Percentiles rank a stretch among this genome's conserved stretches.
These are phyloP conservation scores for Drosophila suboccidentalis DNA, from an alignment of 2,888 invertebrate species.

Conservation along the genomic window DNA sequence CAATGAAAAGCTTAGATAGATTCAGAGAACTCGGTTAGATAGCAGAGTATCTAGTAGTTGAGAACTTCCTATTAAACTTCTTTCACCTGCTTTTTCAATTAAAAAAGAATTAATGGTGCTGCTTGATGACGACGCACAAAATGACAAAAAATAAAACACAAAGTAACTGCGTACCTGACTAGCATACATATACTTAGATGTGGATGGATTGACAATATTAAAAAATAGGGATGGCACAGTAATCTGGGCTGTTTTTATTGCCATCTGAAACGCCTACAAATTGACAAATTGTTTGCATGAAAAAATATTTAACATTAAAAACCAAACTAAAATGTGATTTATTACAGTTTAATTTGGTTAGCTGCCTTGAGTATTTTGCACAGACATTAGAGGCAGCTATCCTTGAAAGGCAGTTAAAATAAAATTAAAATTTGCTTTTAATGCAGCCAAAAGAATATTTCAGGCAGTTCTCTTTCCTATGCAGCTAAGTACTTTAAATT, in stretches of 20 bases:
- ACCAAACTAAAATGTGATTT: neutral
- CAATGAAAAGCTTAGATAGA: neutral
- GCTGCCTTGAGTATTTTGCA: no score
- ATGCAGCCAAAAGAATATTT: no score
- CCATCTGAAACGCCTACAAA: neutral
- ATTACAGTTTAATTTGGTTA: neutral
- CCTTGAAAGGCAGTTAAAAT: no score
- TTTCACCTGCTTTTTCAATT: slow-evolving; percentile 4
- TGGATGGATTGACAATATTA: neutral
- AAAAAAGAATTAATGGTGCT: slow-evolving; percentile 13
- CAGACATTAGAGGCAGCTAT: no score
- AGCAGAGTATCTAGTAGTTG: neutral
- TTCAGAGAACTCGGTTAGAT: neutral
- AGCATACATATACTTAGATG: slow-evolving; percentile 1
- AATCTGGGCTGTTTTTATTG: neutral
- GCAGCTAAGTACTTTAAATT: no score
- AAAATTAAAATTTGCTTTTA: no score
- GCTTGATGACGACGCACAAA: slow-evolving; percentile 7
- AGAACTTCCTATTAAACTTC: neutral
- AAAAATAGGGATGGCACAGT: neutral
- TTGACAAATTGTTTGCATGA: neutral
- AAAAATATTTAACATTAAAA: neutral
- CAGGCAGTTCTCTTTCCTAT: no score
- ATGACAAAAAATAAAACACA: neutral
- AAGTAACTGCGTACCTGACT: slow-evolving; percentile 2